These are phyloP conservation scores for Dreissena polymorpha DNA, from an alignment of 1,140 invertebrate species.

Conservation along the genomic window DNA sequence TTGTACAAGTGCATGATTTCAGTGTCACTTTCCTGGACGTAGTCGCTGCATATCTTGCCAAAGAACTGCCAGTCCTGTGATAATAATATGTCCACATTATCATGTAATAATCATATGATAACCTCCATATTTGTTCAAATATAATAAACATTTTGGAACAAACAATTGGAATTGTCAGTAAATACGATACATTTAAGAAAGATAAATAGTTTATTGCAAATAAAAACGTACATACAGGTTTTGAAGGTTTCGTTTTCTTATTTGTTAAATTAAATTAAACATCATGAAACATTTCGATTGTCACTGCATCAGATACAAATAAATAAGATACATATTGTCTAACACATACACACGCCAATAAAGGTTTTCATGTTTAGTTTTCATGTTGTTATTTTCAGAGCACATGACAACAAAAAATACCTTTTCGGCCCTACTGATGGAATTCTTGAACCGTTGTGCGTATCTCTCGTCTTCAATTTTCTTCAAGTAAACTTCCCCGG, in stretches of 20 bases:
- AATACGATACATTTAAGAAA: too few relatives aligned
- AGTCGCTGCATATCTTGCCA: constrained; percentile 5
- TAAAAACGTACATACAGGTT: neutral
- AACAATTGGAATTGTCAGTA: too few relatives aligned
- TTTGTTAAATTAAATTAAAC: too few relatives aligned
- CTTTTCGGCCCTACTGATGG: constrained; percentile 12
- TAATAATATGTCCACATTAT: neutral
- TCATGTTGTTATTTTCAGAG: too few relatives aligned
- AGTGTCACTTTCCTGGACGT: neutral
- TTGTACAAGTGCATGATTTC: constrained; percentile 3
- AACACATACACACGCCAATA: too few relatives aligned
- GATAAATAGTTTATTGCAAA: neutral
- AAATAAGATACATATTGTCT: too few relatives aligned
- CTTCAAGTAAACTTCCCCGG: constrained; percentile 1
- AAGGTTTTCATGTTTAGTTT: too few relatives aligned
- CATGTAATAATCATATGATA: too few relatives aligned
- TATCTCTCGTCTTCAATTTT: constrained; percentile 17
- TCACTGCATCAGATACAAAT: too few relatives aligned
- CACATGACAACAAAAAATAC: neutral
- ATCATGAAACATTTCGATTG: too few relatives aligned
- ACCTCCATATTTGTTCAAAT: too few relatives aligned
- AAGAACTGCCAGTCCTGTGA: constrained; percentile 19
- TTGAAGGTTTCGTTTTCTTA: constrained; percentile 2
- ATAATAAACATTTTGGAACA: too few relatives aligned
- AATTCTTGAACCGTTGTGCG: neutral